phyloP scores from a whole-genome alignment of 2,888 invertebrate genomes.

The Colletes collaris region DNA sequence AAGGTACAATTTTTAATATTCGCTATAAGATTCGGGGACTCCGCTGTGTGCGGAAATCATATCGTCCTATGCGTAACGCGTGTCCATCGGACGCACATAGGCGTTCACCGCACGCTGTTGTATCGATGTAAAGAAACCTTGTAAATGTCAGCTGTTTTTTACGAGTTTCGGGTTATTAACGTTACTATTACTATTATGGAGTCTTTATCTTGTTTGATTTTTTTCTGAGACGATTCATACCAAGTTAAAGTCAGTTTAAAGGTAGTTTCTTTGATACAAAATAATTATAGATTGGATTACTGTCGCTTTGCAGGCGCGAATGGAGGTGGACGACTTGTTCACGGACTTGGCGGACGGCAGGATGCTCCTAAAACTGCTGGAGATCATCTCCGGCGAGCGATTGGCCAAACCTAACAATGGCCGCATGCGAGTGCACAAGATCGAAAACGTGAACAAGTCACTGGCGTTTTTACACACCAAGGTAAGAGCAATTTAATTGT shows the following conservation, averaged over 20 bases:
- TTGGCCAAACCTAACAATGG: constrained; percentile 98
- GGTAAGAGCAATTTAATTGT: constrained; percentile 82
- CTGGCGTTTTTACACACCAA: constrained; percentile 98
- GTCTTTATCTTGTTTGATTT: background rate
- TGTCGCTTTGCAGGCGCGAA: constrained; percentile 89
- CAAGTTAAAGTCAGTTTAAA: too few species aligned
- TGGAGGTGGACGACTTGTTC: constrained; percentile 99
- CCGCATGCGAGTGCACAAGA: constrained; percentile 98
- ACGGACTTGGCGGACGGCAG: constrained; percentile 97
- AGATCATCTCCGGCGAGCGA: constrained; percentile 99
- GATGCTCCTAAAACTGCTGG: constrained; percentile 95
- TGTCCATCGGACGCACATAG: too few species aligned
- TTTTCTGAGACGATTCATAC: background rate
- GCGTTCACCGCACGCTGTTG: too few species aligned
- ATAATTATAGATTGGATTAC: constrained; percentile 12
- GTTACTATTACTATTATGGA: too few species aligned
- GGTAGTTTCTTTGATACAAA: too few species aligned
- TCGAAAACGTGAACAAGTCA: constrained; percentile 99
- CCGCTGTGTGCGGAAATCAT: too few species aligned
- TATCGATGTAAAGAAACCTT: too few species aligned
- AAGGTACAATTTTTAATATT: constrained; percentile 86
- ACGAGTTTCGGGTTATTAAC: too few species aligned
- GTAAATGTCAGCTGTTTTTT: too few species aligned
- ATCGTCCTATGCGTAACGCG: too few species aligned
- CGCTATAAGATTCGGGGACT: too few species aligned